Evolutionary conservation across 2,113 vertebrate species (phyloP), one percentile per base, ranked within the genome.

Genomic region (Epinephelus cyanopodus): DNA sequence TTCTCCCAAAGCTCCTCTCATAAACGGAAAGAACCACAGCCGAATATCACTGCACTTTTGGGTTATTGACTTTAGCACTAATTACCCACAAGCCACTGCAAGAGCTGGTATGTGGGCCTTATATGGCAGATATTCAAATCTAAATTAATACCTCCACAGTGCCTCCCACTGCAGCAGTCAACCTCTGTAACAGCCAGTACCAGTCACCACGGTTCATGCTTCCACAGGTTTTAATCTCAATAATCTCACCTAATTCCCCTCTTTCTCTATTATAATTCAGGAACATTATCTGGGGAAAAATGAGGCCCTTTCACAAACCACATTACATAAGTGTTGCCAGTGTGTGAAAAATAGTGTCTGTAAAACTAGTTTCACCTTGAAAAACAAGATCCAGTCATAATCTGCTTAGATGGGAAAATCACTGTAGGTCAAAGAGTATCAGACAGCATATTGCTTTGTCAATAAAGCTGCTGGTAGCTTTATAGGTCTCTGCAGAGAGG

Each of bases 21-120:
- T 53, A 88, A 84, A 83, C 48, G 73, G n/a, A 82, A 62, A 53
- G 29, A 85, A 81, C 18, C 23, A 37, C 67, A 67, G 61, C 83
- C 68, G 76, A 89, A 86, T 82, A 91, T 90, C 83, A 84, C 74
- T 54, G 45, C 52, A 58, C 54, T 78, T 90, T 82, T 52, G 25
- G n/a, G 75, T 86, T 86, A 92, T 81, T 89, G 86, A 93, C 92
- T 90, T 90, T 42, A 71, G 42, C 58, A 63, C 86, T 92, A 93
- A 95, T 95, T 93, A 95, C 79, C 83, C 87, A 90, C 79, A 92
- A 89, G 68, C 61, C 84, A 65, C 57, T 81, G 58, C 67, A 81
- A 72, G 76, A 75, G 64, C 68, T 52, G 45, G 47, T 74, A 77
- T 67, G 71, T 47, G 86, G 56, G 52, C 66, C 73, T 82, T 84